Evolutionary conservation across 2,113 vertebrate genomes (phyloP), one percentile per base, ranked within the genome.

Genomic region (Bombycilla garrulus): DNA sequence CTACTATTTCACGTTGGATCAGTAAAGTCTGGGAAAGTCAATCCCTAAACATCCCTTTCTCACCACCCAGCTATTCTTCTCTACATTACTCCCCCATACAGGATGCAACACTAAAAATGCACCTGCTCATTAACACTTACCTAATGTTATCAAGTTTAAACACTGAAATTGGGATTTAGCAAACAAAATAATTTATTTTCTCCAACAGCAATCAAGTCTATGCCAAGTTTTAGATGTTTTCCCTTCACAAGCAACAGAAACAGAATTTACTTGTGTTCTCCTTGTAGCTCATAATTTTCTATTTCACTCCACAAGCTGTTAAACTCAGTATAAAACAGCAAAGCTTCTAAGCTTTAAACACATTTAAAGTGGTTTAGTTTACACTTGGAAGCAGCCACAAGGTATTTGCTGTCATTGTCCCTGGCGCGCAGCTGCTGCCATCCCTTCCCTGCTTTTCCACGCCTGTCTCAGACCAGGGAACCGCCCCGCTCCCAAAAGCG

Each of bases 351-450:
- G 38, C n/a, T n/a, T 42, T 42, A 83, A 69, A 29, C 23, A 28
- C 3, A 1, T 47, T 73, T 58, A 3, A 61, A 45, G 47, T 5
- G 7, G 12, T 81, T 78, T 18, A 54, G 19, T 25, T n/a, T 50
- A 31, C 9, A 65, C 10, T 10, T 33, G 12, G 60, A 51, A 67
- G 64, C 2, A 79, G 18, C 24, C 36, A 20, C 29, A 38, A 20
- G 1, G 8, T 14, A 2, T 29, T 35, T 54, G 38, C 35, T 60
- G 36, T 6, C 24, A 3, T 12, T 26, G 8, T 57, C 56, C 33
- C 56, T 16, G 17, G 2, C 0, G 1, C 22, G 11, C 21, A 50
- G 9, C 10, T 2, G 9, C 10, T 2, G 3, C 44, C 56, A n/a
- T 5, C 53, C 40, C 36, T 38, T 29, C 70, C 56, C 28, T 40